A percentile compares a stretch with the other conserved stretches of the same genome.
These are phyloP conservation scores for Lepetodrilus schrolli DNA, from an alignment of 2,888 invertebrate species.

Conservation along the genomic window DNA sequence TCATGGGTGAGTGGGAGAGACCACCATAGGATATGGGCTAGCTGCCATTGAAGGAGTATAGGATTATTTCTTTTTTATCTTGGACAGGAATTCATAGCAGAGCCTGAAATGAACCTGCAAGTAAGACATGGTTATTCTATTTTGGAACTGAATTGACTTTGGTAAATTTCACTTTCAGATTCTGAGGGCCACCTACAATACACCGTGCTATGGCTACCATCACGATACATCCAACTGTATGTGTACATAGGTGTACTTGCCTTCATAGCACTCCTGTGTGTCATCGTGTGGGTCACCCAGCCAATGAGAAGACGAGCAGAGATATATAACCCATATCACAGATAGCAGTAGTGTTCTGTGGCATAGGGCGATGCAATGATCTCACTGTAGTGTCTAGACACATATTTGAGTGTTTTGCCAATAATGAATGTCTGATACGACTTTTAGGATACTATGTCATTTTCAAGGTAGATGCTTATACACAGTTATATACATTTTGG, in stretches of 20 bases:
- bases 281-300: not conserved
- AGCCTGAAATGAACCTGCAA: no score
- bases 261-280: not conserved
- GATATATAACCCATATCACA: not conserved
- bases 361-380: no score
- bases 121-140: no score
- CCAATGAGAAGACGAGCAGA: not conserved
- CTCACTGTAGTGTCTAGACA: no score
- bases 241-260: constrained; percentile 37
- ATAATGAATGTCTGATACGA: no score
- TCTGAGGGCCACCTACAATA: constrained; percentile 76
- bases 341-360: not conserved
- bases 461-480: no score
- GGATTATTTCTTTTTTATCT: no score
- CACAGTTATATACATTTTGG: no score
- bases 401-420: no score
- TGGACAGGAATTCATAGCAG: no score
- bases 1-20: not conserved
- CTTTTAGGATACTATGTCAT: no score
- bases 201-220: constrained; percentile 87
- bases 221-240: constrained; percentile 81
- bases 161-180: constrained; percentile 52
- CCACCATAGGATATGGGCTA: not conserved
- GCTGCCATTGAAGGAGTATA: not conserved
- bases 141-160: not conserved